Percentiles rank a stretch among this genome's conserved stretches.
Evolutionary conservation across 2,888 invertebrate genomes (phyloP).

Genomic region (Leptinotarsa haldemani): DNA sequence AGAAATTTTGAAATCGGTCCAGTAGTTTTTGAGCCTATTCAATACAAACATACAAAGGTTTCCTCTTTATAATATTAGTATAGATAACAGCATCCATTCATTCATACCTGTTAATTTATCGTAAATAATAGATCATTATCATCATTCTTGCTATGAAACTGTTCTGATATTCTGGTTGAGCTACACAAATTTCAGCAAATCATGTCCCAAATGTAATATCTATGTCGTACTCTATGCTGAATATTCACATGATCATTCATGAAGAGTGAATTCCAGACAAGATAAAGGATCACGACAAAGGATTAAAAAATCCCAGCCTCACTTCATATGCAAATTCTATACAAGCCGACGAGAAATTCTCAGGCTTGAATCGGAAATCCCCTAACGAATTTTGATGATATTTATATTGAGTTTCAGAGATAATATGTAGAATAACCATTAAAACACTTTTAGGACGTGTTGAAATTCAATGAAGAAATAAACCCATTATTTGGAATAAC

Average conservation of each 20-base stretch:
- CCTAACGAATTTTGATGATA: slow-evolving; percentile 11
- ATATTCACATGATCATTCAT: slow-evolving; percentile 41
- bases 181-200: slow-evolving; percentile 26
- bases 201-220: slow-evolving; percentile 13
- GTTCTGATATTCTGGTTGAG: slow-evolving; percentile 13
- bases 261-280: slow-evolving; percentile 39
- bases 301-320: slow-evolving; percentile 30
- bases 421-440: background rate
- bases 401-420: slow-evolving; percentile 9
- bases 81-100: no score
- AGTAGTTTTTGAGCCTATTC: no score
- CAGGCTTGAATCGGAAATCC: slow-evolving; percentile 5
- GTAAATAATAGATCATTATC: no score
- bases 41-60: no score
- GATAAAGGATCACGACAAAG: slow-evolving; percentile 40
- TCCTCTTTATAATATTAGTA: no score
- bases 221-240: slow-evolving; percentile 18
- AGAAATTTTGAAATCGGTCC: no score
- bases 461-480: no score
- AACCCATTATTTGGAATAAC: no score
- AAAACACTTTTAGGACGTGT: no score
- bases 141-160: no score
- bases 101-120: no score
- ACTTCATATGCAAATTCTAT: slow-evolving; percentile 38
- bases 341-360: slow-evolving; percentile 26